phyloP scores from a whole-genome alignment of 2,797 vertebrate species.

The Cirrhinus molitorella region DNA sequence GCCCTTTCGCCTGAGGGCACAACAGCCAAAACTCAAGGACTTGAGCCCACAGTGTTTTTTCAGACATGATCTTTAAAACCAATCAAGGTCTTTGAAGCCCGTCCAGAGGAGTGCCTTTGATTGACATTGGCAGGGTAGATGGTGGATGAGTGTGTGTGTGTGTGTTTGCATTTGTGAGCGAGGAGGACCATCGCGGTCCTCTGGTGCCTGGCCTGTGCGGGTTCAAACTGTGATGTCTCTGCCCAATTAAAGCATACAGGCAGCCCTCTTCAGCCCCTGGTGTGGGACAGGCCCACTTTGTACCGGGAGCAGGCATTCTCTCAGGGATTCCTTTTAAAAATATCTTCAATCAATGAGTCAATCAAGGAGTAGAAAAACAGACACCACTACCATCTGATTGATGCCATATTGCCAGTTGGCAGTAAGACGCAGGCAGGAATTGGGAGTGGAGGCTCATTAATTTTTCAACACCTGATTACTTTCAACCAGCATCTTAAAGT shows the following conservation, averaged over 20 bases:
- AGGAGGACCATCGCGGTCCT: conserved; percentile 69
- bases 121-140: conserved; percentile 69
- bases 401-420: conserved; percentile 86
- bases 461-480: conserved; percentile 86
- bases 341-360: conserved; percentile 90
- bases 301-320: conserved; percentile 81
- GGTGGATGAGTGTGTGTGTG: conserved; percentile 59
- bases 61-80: conserved; percentile 68
- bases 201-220: conserved; percentile 73
- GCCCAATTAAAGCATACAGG: conserved; percentile 83
- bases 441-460: conserved; percentile 84
- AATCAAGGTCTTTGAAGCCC: conserved; percentile 58
- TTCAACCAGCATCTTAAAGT: conserved; percentile 85
- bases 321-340: conserved; percentile 88
- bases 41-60: conserved; percentile 60
- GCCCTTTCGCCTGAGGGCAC: conserved; percentile 25
- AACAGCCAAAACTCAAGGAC: conserved; percentile 68
- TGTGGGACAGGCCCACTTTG: conserved; percentile 79
- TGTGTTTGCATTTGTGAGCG: conserved; percentile 69
- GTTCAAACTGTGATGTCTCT: conserved; percentile 81
- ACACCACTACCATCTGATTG: conserved; percentile 80
- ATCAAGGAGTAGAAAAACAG: conserved; percentile 80
- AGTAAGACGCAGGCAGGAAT: conserved; percentile 81
- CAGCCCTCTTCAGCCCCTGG: conserved; percentile 77
- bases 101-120: conserved; percentile 65